phyloP scores from a whole-genome alignment of 2,888 invertebrate genomes.

The Drepanosiphum platanoidis region DNA sequence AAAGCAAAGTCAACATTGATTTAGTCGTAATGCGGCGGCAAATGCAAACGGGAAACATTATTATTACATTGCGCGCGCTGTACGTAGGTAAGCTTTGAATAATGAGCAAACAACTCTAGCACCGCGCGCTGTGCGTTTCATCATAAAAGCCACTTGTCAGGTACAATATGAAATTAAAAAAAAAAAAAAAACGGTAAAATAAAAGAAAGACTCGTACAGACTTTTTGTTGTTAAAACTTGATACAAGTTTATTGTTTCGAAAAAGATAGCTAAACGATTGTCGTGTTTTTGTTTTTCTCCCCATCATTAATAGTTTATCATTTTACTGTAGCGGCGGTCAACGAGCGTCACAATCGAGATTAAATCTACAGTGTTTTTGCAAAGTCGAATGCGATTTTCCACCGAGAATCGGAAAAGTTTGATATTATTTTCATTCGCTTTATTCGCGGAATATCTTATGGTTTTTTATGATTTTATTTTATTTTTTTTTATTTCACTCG shows the following conservation, averaged over 20 bases:
- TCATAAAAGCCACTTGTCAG: neutral
- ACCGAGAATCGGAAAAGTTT: neutral
- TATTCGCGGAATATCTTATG: neutral
- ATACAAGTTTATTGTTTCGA: neutral
- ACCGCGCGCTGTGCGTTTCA: neutral
- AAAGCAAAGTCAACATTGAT: constrained; percentile 16
- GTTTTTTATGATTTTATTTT: neutral
- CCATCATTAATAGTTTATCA: no score
- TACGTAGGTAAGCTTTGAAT: neutral
- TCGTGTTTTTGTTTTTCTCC: neutral
- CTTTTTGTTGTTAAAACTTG: neutral
- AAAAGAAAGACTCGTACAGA: neutral
- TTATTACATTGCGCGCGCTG: neutral
- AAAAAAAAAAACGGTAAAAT: neutral
- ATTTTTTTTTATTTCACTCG: neutral
- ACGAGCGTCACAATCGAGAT: neutral
- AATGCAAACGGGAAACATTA: neutral
- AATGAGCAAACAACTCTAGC: constrained; percentile 26
- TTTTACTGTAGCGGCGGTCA: neutral
- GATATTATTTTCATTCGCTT: neutral
- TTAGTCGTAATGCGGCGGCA: neutral
- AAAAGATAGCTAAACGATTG: neutral
- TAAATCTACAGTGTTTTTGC: neutral
- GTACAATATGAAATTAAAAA: neutral
- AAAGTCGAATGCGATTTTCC: neutral